Percentiles rank a stretch among this genome's conserved stretches.
Evolutionary conservation across 2,797 vertebrate species (phyloP).

Genomic region (Enteromius thamalakanensis): DNA sequence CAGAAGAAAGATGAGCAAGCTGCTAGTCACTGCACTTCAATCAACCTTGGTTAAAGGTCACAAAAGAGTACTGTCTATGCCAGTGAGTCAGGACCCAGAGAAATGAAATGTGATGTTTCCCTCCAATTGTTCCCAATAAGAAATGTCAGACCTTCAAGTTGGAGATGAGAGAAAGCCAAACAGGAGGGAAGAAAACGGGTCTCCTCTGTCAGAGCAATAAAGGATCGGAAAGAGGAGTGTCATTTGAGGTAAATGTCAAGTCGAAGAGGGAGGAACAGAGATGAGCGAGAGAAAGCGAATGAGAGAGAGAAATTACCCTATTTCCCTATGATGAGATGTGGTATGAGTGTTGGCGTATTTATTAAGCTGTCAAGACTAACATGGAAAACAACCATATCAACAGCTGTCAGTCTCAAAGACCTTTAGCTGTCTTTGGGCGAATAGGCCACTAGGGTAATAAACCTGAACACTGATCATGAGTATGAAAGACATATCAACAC

Average conservation of each 20-base stretch:
- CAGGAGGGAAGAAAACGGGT: neutral
- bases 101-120: constrained; percentile 41
- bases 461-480: constrained; percentile 4
- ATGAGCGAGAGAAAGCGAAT: constrained; percentile 22
- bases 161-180: constrained; percentile 27
- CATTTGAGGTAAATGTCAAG: constrained; percentile 42
- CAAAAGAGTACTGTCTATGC: constrained; percentile 4
- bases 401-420: constrained; percentile 12
- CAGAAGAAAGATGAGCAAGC: neutral
- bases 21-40: constrained; percentile 31
- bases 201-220: constrained; percentile 36
- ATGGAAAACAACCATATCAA: constrained; percentile 16
- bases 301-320: constrained; percentile 9
- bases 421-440: neutral
- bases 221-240: constrained; percentile 20
- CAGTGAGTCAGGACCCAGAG: neutral
- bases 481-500: constrained; percentile 1
- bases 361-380: constrained; percentile 22
- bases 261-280: constrained; percentile 20
- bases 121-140: constrained; percentile 18
- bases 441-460: constrained; percentile 2
- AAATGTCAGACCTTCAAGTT: constrained; percentile 43
- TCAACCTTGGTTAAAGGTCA: constrained; percentile 37
- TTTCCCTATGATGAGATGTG: constrained; percentile 27
- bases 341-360: constrained; percentile 33